A percentile compares a stretch with the other conserved stretches of the same genome.
These are phyloP conservation scores for Agriopis leucophaearia DNA, from an alignment of 2,888 invertebrate species.

Conservation along the genomic window DNA sequence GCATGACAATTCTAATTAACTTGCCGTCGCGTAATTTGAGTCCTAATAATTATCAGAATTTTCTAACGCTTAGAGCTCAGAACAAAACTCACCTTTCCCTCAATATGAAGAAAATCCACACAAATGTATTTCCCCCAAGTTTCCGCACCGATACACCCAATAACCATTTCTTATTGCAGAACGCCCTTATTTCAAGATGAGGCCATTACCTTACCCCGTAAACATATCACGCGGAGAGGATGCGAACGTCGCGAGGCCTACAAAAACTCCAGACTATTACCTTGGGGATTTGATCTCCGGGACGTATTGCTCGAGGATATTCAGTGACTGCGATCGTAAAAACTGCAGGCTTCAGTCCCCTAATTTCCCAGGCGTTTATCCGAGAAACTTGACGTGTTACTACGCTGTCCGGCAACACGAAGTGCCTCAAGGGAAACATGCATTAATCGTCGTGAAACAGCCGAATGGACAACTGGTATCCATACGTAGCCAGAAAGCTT, in stretches of 20 bases:
- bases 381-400: conserved; percentile 97
- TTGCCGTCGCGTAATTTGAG: conserved; percentile 15
- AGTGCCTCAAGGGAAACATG: conserved; percentile 94
- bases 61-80: conserved; percentile 6
- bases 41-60: conserved; percentile 20
- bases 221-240: conserved; percentile 82
- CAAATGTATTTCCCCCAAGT: conserved; percentile 39
- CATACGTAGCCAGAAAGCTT: conserved; percentile 91
- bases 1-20: conserved; percentile 15
- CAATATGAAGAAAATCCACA: conserved; percentile 30
- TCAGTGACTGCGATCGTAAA: conserved; percentile 96
- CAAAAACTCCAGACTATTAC: conserved; percentile 88
- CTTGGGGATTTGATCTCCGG: conserved; percentile 95
- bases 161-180: conserved; percentile 74
- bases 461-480: conserved; percentile 94
- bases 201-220: conserved; percentile 79
- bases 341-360: conserved; percentile 96
- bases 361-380: conserved; percentile 97
- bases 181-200: conserved; percentile 82
- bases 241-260: conserved; percentile 72
- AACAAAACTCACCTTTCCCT: conserved; percentile 32
- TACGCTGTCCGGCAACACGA: conserved; percentile 95
- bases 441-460: conserved; percentile 94
- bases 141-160: conserved; percentile 47
- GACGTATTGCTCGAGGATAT: conserved; percentile 96